Base-by-base conservation (phyloP, 2,113 vertebrate genomes). In the Ornithorhynchus anatinus region DNA sequence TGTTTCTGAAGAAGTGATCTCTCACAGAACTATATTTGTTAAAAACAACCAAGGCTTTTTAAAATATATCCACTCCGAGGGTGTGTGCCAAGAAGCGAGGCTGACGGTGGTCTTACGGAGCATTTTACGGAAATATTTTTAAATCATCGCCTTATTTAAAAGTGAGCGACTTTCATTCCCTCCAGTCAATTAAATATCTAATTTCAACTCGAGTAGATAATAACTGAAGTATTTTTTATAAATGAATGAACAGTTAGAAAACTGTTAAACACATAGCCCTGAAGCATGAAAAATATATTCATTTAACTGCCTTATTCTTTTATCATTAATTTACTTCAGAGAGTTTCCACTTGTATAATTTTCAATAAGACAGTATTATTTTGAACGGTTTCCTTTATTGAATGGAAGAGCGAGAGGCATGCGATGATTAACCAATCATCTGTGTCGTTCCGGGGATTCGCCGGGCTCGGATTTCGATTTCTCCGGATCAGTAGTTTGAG, bases 1-100 rank as follows among this genome's bases (percentile, higher is more conserved):
- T 89, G 90, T 94, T 94, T 91, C 91, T 93, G 89, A 94, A 93
- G 91, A 91, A 91, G 88, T 88, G 87, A 87, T 88, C 88, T 93
- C 91, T 89, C 92, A 73, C 79, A 86, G 82, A 84, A 91, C 88
- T 91, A 86, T 89, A 70, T 92, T 94, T 93, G 85, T n/a, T 88
- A 92, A 93, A 93, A 94, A 92, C 88, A 93, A 88, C 85, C 86
- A 59, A n/a, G 86, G 82, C 87, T n/a, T n/a, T 88, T 89, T 92
- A 90, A 92, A 87, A 91, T 90, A 89, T 89, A 92, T 88, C 87
- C 85, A 90, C 82, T 88, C 81, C 59, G 71, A 82, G 85, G 81
- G 80, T 3, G 71, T 74, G 84, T 91, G 90, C 92, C 93, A 92
- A 90, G 85, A 89, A 81, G 76, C 89, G 87, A 84, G 85, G 81